These are phyloP conservation scores for Atethmia centrago DNA, from an alignment of 2,888 invertebrate species.

Conservation along the genomic window DNA sequence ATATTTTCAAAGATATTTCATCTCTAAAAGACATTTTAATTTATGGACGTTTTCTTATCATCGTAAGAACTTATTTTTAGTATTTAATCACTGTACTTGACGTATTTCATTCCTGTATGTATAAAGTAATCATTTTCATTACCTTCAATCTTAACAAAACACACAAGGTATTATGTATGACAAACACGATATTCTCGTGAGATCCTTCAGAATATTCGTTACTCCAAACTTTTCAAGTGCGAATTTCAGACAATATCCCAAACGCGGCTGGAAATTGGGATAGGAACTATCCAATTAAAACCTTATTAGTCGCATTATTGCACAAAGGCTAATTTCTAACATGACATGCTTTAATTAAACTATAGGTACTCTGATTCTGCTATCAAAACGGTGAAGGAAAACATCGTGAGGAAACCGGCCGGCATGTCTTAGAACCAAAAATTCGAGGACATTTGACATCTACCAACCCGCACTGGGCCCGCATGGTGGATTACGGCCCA, in stretches of 20 bases:
- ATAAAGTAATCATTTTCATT: neutral
- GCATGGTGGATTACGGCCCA: neutral
- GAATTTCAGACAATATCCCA: neutral
- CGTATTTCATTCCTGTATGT: neutral
- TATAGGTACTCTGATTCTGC: neutral
- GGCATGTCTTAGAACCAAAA: neutral
- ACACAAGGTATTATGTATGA: neutral
- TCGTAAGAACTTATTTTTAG: neutral
- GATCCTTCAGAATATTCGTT: neutral
- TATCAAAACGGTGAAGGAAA: neutral
- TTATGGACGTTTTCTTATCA: neutral
- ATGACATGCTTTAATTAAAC: constrained; percentile 14
- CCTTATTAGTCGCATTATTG: neutral
- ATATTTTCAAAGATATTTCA: neutral
- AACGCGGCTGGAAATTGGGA: neutral
- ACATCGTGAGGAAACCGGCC: neutral
- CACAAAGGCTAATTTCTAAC: constrained; percentile 9
- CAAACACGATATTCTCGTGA: neutral
- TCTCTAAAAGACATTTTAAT: neutral
- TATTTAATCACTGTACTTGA: neutral
- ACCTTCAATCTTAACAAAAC: neutral
- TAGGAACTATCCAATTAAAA: constrained; percentile 16
- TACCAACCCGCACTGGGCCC: neutral
- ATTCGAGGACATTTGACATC: neutral
- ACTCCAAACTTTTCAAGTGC: neutral